Percentiles rank a stretch among this genome's conserved stretches.
These are phyloP conservation scores for Pteronura brasiliensis DNA, from an alignment of 2,113 vertebrate species.

Conservation along the genomic window DNA sequence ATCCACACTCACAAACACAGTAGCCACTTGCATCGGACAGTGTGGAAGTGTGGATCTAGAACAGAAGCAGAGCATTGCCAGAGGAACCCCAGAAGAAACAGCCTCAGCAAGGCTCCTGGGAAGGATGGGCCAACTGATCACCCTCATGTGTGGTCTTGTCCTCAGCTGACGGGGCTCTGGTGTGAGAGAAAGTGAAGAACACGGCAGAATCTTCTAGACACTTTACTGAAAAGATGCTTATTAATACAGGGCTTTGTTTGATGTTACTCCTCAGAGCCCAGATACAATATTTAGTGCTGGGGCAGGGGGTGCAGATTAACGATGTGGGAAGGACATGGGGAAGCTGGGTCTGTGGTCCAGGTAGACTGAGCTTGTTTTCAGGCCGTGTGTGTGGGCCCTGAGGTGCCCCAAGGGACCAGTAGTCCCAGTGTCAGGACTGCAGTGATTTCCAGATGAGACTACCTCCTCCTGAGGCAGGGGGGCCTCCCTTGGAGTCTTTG, in stretches of 20 bases:
- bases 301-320: fast-evolving
- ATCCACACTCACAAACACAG: neutral
- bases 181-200: neutral
- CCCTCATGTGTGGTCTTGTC: neutral
- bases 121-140: neutral
- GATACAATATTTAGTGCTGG: neutral
- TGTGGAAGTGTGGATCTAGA: neutral
- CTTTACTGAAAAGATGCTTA: neutral
- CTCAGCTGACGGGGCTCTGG: neutral
- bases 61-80: fast-evolving
- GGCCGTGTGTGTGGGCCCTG: neutral
- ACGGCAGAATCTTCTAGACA: neutral
- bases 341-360: neutral
- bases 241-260: neutral
- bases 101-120: neutral
- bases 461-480: neutral
- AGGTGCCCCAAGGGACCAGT: neutral
- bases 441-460: neutral
- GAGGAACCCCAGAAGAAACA: neutral
- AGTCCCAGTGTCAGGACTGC: fast-evolving
- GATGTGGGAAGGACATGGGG: neutral
- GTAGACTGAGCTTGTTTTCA: no score
- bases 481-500: neutral
- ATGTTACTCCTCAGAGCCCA: neutral
- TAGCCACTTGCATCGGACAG: neutral